Conservation (phyloP, 1,140 invertebrate genomes). For the Zaprionus tsacasi region DNA sequence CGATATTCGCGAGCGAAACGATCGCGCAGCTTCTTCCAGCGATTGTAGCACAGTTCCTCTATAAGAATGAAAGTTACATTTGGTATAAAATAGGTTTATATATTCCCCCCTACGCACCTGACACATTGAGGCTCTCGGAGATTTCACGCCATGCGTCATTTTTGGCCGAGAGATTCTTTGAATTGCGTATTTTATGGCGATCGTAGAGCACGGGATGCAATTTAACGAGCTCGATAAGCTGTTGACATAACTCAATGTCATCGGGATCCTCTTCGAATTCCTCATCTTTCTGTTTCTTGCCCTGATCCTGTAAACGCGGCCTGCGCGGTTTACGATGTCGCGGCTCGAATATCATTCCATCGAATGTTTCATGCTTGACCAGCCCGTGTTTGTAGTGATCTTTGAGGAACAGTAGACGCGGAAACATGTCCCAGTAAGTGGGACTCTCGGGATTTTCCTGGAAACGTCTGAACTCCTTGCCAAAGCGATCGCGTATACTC, state of each 20-base stretch:
- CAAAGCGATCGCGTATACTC: constrained; percentile 74
- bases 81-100: background rate
- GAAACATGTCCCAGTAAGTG: constrained; percentile 79
- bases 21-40: constrained; percentile 78
- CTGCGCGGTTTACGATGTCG: constrained; percentile 45
- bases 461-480: constrained; percentile 72
- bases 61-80: background rate
- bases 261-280: constrained; percentile 42
- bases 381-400: constrained; percentile 76
- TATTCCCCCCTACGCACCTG: constrained; percentile 45
- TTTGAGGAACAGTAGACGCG: constrained; percentile 68
- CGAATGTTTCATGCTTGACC: constrained; percentile 57
- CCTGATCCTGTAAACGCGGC: constrained; percentile 25
- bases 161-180: constrained; percentile 74
- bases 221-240: constrained; percentile 71
- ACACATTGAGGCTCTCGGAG: constrained; percentile 61
- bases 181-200: constrained; percentile 69
- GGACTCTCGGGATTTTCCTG: constrained; percentile 66
- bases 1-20: constrained; percentile 77
- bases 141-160: constrained; percentile 74
- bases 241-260: constrained; percentile 60
- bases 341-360: constrained; percentile 64
- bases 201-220: constrained; percentile 74
- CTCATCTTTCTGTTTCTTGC: constrained; percentile 32
- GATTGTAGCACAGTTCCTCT: constrained; percentile 76